Evolutionary conservation across 2,113 vertebrate species (phyloP), one percentile per base, ranked within the genome.

Genomic region (Oenanthe oenanthe): DNA sequence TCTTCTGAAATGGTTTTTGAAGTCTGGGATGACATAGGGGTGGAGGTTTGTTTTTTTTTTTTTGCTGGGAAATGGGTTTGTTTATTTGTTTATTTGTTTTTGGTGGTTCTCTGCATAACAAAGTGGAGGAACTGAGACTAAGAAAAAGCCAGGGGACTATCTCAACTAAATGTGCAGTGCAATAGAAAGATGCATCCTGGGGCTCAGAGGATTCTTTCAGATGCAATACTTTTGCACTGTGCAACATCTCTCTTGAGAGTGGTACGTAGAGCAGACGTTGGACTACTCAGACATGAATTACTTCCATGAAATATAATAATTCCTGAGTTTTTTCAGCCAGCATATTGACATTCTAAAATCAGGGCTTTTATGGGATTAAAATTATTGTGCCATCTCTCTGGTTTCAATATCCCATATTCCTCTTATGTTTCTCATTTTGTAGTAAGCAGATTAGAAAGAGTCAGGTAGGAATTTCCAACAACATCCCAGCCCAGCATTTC

Each of bases 41-140:
- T 24, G 21, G 4, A 3, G 0, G 10, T 22, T 25, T 13, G 8
- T 8, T 1, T 20, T 10, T 61, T n/a, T n/a, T 51, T 21, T 4
- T 54, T 56, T 17, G 38, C 8, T 22, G 51, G 16, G 16, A 12
- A 31, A 5, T 28, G 48, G 16, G 8, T 26, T 51, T 43, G 43
- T 43, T 43, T 43, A 7, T 43, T 26, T 42, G 10, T 19, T 56
- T 42, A 4, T 13, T 57, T 65, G 7, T 4, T n/a, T 42, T 29
- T 54, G 8, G 9, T 60, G 9, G 5, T 17, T 60, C 8, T 65
- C 2, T 19, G 17, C 21, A n/a, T 36, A 83, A 21, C 10, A 26
- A 51, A 75, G 40, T 12, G 65, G 24, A 86, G 21, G 10, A 81
- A 68, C 9, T 34, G 29, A 72, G 11, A 22, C 7, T 28, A 60